phyloP scores from a whole-genome alignment of 2,888 invertebrate genomes.

The Tineola bisselliella region DNA sequence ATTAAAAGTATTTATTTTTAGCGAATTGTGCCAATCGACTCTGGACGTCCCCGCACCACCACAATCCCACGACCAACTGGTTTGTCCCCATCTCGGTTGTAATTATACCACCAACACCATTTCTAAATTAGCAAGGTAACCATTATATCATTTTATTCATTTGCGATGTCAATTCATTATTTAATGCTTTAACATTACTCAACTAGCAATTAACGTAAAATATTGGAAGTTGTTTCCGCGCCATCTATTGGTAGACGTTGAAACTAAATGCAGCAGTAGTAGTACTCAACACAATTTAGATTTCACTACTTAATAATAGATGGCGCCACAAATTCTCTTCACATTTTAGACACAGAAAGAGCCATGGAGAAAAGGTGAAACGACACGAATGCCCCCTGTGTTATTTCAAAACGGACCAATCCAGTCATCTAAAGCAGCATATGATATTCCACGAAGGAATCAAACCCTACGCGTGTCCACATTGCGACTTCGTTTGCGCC shows the following conservation, averaged over 20 bases:
- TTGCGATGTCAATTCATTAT: no score
- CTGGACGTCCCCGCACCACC: neutral
- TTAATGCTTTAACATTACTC: no score
- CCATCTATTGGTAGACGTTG: constrained; percentile 20
- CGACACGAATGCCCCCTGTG: constrained; percentile 75
- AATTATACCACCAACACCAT: constrained; percentile 33
- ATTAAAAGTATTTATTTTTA: no score
- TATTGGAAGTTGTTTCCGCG: constrained; percentile 14
- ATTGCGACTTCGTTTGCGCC: constrained; percentile 82
- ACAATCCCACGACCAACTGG: neutral
- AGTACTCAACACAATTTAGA: neutral
- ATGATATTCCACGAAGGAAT: constrained; percentile 80
- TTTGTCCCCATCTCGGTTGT: constrained; percentile 41
- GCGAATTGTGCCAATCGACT: no score
- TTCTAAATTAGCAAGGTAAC: constrained; percentile 39
- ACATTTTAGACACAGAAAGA: constrained; percentile 69
- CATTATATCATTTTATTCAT: constrained; percentile 8
- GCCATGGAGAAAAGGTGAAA: constrained; percentile 57
- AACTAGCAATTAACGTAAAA: neutral
- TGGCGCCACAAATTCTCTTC: constrained; percentile 19
- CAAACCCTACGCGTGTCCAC: constrained; percentile 87
- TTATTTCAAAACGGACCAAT: constrained; percentile 72
- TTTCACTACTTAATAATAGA: constrained; percentile 18
- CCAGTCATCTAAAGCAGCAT: constrained; percentile 81
- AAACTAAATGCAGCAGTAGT: neutral